phyloP scores from a whole-genome alignment of 2,113 vertebrate species.

The Pomatorhinus ruficollis region DNA sequence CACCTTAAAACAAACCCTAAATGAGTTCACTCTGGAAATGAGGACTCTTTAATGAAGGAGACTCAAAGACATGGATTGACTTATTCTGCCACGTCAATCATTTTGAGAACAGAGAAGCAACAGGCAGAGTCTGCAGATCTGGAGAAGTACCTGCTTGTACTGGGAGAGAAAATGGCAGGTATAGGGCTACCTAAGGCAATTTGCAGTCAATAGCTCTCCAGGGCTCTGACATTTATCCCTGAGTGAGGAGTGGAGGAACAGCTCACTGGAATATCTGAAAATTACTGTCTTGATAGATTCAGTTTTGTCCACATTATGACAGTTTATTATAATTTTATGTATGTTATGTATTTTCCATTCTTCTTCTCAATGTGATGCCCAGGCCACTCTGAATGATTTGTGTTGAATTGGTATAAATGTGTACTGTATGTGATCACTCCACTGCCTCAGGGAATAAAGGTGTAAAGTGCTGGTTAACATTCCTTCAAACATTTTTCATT shows the following conservation, averaged over 20 bases:
- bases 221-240: not conserved
- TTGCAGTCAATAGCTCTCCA: not conserved
- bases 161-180: not conserved
- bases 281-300: not conserved
- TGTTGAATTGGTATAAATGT: not conserved
- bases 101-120: not conserved
- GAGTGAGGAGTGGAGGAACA: not conserved
- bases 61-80: not conserved
- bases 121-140: not conserved
- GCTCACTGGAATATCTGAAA: not conserved
- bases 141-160: not conserved
- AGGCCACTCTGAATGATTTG: constrained; percentile 12
- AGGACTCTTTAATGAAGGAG: not conserved
- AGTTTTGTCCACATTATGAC: constrained; percentile 1
- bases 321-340: constrained; percentile 58
- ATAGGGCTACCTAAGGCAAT: not conserved
- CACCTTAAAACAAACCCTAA: not conserved
- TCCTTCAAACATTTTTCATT: constrained; percentile 20
- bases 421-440: not conserved
- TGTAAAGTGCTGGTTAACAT: constrained; percentile 47
- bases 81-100: not conserved
- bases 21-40: not conserved
- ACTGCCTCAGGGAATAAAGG: constrained; percentile 6
- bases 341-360: constrained; percentile 29
- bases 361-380: not conserved